Conservation (phyloP, 2,888 invertebrate species). For the Ochlodes sylvanus region DNA sequence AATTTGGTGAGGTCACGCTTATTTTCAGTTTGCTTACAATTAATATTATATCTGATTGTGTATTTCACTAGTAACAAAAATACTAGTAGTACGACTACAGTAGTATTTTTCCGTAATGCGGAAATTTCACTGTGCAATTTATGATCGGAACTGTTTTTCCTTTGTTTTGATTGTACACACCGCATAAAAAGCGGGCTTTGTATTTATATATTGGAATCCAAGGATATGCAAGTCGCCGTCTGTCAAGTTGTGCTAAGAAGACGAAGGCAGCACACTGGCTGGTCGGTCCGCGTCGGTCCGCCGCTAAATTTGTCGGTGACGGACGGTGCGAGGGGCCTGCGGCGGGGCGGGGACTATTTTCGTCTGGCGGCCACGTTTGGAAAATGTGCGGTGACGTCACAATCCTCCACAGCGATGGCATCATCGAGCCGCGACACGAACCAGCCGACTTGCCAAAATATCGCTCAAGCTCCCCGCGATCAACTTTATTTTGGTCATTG, state of each 20-base stretch:
- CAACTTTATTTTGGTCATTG: conserved; percentile 81
- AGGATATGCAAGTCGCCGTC: conserved; percentile 37
- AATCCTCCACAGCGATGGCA: conserved; percentile 81
- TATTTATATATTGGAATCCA: conserved; percentile 3
- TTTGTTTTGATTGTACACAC: background rate
- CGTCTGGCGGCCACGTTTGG: conserved; percentile 85
- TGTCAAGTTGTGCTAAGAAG: conserved; percentile 45
- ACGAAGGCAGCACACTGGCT: conserved; percentile 49
- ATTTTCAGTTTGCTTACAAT: too few species aligned
- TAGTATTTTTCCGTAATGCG: background rate
- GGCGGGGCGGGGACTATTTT: conserved; percentile 82
- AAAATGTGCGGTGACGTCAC: conserved; percentile 84
- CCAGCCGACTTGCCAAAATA: conserved; percentile 81
- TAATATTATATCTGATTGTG: too few species aligned
- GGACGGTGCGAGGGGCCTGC: conserved; percentile 75
- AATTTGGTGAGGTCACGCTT: too few species aligned
- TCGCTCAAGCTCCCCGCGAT: conserved; percentile 71
- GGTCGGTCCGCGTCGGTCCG: conserved; percentile 54
- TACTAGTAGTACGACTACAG: too few species aligned
- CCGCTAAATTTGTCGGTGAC: conserved; percentile 82
- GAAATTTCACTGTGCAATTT: too few species aligned
- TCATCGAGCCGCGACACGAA: conserved; percentile 81
- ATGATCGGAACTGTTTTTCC: too few species aligned
- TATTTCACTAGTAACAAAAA: too few species aligned
- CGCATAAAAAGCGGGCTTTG: background rate